These are phyloP conservation scores for Austrolebias charrua DNA, from an alignment of 2,797 vertebrate genomes.

Conservation along the genomic window DNA sequence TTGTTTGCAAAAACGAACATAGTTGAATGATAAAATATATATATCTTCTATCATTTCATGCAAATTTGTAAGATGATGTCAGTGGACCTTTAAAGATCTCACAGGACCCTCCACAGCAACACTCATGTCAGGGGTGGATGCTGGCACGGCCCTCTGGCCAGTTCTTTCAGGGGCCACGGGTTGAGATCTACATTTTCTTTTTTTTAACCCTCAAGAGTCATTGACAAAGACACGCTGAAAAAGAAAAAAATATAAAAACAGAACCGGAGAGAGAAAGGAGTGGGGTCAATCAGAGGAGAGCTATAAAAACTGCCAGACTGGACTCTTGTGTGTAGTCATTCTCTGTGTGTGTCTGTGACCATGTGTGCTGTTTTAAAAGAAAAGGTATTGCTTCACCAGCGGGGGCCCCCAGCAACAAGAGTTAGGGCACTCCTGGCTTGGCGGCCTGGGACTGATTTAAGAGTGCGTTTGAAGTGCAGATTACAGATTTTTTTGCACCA, in stretches of 20 bases:
- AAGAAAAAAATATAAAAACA: conserved; percentile 66
- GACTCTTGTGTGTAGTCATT: conserved; percentile 52
- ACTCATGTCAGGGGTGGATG: conserved; percentile 62
- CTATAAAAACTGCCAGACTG: conserved; percentile 74
- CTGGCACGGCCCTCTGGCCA: conserved; percentile 50
- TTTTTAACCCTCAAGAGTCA: conserved; percentile 52
- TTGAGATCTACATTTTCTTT: conserved; percentile 41
- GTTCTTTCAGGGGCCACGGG: conserved; percentile 54
- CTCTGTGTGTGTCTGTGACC: conserved; percentile 29
- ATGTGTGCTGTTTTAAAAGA: conserved; percentile 67
- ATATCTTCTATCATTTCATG: too few species aligned
- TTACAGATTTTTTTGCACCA: conserved; percentile 86
- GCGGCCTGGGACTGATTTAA: conserved; percentile 87
- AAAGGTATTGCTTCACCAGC: conserved; percentile 75
- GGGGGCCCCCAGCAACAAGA: conserved; percentile 80
- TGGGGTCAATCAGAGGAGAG: conserved; percentile 75
- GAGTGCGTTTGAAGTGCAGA: conserved; percentile 86
- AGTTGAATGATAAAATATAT: too few species aligned
- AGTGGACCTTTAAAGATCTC: too few species aligned
- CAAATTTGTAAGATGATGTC: too few species aligned
- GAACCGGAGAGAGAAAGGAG: conserved; percentile 55
- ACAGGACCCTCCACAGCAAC: conserved; percentile 54
- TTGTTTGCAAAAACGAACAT: too few species aligned
- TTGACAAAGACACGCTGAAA: conserved; percentile 62
- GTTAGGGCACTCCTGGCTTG: conserved; percentile 81